Evolutionary conservation across 2,113 vertebrate genomes (phyloP).

Genomic region (Noctilio leporinus): DNA sequence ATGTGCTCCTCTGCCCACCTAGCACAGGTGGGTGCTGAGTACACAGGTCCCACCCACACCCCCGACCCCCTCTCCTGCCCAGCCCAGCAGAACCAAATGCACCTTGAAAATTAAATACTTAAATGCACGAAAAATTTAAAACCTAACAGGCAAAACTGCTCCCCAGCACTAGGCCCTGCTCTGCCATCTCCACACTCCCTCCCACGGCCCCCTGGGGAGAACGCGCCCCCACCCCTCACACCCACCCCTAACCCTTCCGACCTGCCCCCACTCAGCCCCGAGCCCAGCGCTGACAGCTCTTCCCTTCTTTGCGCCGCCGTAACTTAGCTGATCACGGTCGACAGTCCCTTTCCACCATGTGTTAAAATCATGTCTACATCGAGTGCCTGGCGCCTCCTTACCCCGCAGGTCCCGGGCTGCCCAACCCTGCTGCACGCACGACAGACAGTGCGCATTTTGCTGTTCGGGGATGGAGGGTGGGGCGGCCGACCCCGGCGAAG

Average conservation of each 20-base stretch:
- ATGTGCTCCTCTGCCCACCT: not conserved
- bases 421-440: not conserved
- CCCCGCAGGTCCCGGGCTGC: not conserved
- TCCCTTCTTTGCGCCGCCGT: not conserved
- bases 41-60: not conserved
- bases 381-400: not conserved
- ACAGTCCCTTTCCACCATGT: not conserved
- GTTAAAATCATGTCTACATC: not conserved
- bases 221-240: not conserved
- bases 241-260: not conserved
- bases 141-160: not conserved
- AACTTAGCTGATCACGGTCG: no score
- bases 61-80: not conserved
- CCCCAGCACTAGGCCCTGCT: not conserved
- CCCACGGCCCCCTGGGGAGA: accelerated
- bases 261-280: not conserved
- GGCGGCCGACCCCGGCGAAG: no score
- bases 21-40: not conserved
- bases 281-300: not conserved
- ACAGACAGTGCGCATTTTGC: no score
- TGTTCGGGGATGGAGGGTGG: no score
- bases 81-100: not conserved
- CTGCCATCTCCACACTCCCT: accelerated
- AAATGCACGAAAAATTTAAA: not conserved
- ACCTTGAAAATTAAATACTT: not conserved